Conservation (phyloP, 2,888 invertebrate species). For the Conops quadrifasciatus region DNA sequence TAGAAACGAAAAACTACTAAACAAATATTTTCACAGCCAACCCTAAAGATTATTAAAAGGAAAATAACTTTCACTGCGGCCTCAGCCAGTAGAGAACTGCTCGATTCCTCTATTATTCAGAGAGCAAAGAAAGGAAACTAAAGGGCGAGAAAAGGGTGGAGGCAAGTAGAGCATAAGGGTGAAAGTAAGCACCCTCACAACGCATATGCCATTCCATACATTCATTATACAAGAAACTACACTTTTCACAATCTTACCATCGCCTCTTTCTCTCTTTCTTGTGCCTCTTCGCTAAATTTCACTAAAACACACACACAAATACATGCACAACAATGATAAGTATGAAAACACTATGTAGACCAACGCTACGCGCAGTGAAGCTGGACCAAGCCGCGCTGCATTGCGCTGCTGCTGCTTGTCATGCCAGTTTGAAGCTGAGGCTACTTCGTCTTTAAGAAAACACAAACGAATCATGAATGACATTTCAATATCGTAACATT, state of each 20-base stretch:
- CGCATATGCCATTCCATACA: too few species aligned
- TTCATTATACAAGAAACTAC: too few species aligned
- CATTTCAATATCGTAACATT: too few species aligned
- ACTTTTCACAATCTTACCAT: too few species aligned
- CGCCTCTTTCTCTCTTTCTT: background rate
- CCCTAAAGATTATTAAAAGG: constrained; percentile 10
- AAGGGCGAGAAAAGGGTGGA: constrained; percentile 11
- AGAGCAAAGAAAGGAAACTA: background rate
- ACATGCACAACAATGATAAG: background rate
- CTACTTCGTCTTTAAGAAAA: too few species aligned
- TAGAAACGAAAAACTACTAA: constrained; percentile 12
- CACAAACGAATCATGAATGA: too few species aligned
- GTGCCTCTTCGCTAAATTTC: background rate
- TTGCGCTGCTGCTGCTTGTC: background rate
- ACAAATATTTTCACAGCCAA: constrained; percentile 22
- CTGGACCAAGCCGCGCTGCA: constrained; percentile 11
- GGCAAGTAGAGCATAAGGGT: constrained; percentile 30
- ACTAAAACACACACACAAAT: constrained; percentile 2
- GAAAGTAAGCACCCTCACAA: background rate
- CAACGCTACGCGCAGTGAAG: background rate
- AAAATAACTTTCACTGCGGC: constrained; percentile 35
- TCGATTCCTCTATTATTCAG: too few species aligned
- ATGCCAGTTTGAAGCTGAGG: too few species aligned
- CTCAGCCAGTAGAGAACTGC: background rate
- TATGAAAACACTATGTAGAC: background rate